Conservation (phyloP, 2,797 vertebrate species). For the Anabas testudineus region DNA sequence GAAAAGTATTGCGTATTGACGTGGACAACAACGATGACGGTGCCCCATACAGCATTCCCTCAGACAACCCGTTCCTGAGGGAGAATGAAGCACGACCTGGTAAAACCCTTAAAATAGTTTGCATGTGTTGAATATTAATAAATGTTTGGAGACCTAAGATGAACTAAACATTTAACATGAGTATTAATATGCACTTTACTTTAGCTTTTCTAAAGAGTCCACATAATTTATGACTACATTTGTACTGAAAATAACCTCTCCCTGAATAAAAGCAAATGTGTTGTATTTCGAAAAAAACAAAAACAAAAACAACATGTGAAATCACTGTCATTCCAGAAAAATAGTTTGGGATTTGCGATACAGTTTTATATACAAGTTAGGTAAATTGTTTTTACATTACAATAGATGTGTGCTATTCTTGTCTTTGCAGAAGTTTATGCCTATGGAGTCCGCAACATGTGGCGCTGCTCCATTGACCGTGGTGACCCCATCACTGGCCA, state of each 20-base stretch:
- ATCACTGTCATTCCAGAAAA: background rate
- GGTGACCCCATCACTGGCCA: slow-evolving; percentile 78
- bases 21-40: slow-evolving; percentile 80
- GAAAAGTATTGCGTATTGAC: slow-evolving; percentile 86
- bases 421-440: slow-evolving; percentile 83
- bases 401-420: too few species aligned
- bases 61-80: slow-evolving; percentile 86
- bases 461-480: slow-evolving; percentile 89
- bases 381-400: background rate
- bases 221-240: background rate
- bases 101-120: slow-evolving; percentile 24
- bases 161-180: background rate
- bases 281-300: too few species aligned
- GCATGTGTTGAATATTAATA: background rate
- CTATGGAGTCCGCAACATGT: slow-evolving; percentile 90
- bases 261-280: background rate
- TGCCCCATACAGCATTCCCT: slow-evolving; percentile 85
- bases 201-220: background rate
- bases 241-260: background rate
- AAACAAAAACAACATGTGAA: too few species aligned
- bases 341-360: too few species aligned
- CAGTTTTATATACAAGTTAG: background rate
- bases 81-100: slow-evolving; percentile 77
- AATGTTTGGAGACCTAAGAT: background rate
- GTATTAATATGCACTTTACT: too few species aligned